These are phyloP conservation scores for Oryctolagus cuniculus DNA, from an alignment of 2,113 vertebrate genomes.

Conservation along the genomic window DNA sequence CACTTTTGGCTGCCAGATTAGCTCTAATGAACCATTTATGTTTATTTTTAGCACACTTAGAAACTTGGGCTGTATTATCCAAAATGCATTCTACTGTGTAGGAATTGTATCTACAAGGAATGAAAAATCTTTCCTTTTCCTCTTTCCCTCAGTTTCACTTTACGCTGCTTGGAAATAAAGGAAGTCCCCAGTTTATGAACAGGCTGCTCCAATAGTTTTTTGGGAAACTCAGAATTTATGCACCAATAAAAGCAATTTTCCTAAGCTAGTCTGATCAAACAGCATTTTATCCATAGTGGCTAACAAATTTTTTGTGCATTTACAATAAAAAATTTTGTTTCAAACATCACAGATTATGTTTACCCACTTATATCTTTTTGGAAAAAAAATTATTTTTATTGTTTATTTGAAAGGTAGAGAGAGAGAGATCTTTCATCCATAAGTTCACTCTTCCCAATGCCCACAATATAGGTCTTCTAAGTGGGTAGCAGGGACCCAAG, in stretches of 20 bases:
- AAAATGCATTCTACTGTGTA: neutral
- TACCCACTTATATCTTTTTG: neutral
- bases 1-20: slow-evolving; percentile 77
- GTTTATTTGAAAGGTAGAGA: no score
- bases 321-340: slow-evolving; percentile 1
- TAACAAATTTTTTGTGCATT: neutral
- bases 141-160: neutral
- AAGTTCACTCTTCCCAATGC: no score
- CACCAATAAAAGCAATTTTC: neutral
- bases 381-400: no score
- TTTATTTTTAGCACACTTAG: slow-evolving; percentile 75
- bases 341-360: neutral
- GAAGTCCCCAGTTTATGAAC: neutral
- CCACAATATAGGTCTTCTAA: no score
- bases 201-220: neutral
- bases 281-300: neutral
- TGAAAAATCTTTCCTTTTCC: neutral
- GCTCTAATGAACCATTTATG: slow-evolving; percentile 65
- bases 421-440: no score
- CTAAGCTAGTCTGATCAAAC: neutral
- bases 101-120: neutral
- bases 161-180: slow-evolving; percentile 1
- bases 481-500: no score
- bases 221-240: neutral
- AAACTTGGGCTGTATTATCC: slow-evolving; percentile 57